Percentiles rank a stretch among this genome's conserved stretches.
phyloP scores from a whole-genome alignment of 2,113 vertebrate genomes.

The Zosterops borbonicus region DNA sequence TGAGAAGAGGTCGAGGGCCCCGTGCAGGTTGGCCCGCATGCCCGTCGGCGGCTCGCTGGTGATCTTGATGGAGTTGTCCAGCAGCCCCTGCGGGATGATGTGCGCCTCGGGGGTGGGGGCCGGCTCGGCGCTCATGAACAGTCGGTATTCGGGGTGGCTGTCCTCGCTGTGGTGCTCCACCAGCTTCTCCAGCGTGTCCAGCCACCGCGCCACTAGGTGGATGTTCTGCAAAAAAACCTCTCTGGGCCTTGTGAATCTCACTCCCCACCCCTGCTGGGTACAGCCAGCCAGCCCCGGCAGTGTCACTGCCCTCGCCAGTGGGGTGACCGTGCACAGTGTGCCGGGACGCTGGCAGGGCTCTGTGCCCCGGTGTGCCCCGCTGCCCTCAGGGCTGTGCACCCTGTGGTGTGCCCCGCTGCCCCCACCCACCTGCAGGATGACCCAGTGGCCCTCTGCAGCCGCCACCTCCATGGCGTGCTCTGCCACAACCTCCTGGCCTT shows the following conservation, averaged over 20 bases:
- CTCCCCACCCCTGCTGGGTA: accelerated
- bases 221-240: constrained; percentile 68
- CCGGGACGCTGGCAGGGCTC: background rate
- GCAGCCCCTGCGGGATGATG: constrained; percentile 78
- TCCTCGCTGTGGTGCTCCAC: constrained; percentile 56
- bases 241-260: background rate
- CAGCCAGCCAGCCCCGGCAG: background rate
- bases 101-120: constrained; percentile 64
- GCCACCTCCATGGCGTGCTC: constrained; percentile 72
- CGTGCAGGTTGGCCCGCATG: constrained; percentile 77
- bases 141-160: constrained; percentile 67
- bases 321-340: background rate
- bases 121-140: constrained; percentile 75
- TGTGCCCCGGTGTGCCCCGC: accelerated
- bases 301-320: background rate
- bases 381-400: accelerated
- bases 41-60: constrained; percentile 75
- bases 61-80: constrained; percentile 80
- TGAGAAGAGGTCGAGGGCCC: constrained; percentile 76
- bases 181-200: constrained; percentile 71
- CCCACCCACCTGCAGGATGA: constrained; percentile 75
- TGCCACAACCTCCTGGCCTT: constrained; percentile 76
- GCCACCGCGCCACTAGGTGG: constrained; percentile 78
- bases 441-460: constrained; percentile 73
- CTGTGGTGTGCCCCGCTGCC: accelerated